phyloP scores from a whole-genome alignment of 37 sponge, comb jelly and placozoan species.

The Spongia lamella region DNA sequence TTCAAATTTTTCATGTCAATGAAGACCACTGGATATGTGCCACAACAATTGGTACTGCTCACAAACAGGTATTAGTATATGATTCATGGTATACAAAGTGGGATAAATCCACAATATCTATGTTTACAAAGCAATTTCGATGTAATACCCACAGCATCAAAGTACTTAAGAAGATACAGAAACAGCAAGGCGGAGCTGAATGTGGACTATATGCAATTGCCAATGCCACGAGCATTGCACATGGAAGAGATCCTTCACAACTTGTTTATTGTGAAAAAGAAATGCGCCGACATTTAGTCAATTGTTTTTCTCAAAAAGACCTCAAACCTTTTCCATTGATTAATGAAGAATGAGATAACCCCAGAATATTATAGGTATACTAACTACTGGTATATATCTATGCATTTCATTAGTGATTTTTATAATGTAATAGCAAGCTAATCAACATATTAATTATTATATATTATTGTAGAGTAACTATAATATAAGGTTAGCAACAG shows the following conservation, averaged over 20 bases:
- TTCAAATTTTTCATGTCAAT: slow-evolving; percentile 29
- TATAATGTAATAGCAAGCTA: too few relatives aligned
- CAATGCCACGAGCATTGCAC: slow-evolving; percentile 20
- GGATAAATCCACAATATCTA: slow-evolving; percentile 4
- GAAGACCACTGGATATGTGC: slow-evolving; percentile 38
- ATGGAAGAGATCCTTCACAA: slow-evolving; percentile 7
- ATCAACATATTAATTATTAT: too few relatives aligned
- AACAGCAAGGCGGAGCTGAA: slow-evolving; percentile 35
- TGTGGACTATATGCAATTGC: slow-evolving; percentile 67
- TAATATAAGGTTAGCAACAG: too few relatives aligned
- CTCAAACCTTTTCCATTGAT: too few relatives aligned
- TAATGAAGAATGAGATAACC: not conserved
- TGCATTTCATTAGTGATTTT: too few relatives aligned
- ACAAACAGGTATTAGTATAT: slow-evolving; percentile 33
- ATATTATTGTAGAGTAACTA: too few relatives aligned
- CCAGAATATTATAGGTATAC: too few relatives aligned
- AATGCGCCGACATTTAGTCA: slow-evolving; percentile 40
- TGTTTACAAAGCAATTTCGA: slow-evolving; percentile 22
- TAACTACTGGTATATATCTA: too few relatives aligned
- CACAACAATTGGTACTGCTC: slow-evolving; percentile 13
- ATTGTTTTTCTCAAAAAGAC: too few relatives aligned
- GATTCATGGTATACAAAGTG: slow-evolving; percentile 34
- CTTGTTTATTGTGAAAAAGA: slow-evolving; percentile 9
- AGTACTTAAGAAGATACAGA: too few relatives aligned
- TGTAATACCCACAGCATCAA: too few relatives aligned